phyloP scores from a whole-genome alignment of 2,113 vertebrate species.

The Chionis minor region DNA sequence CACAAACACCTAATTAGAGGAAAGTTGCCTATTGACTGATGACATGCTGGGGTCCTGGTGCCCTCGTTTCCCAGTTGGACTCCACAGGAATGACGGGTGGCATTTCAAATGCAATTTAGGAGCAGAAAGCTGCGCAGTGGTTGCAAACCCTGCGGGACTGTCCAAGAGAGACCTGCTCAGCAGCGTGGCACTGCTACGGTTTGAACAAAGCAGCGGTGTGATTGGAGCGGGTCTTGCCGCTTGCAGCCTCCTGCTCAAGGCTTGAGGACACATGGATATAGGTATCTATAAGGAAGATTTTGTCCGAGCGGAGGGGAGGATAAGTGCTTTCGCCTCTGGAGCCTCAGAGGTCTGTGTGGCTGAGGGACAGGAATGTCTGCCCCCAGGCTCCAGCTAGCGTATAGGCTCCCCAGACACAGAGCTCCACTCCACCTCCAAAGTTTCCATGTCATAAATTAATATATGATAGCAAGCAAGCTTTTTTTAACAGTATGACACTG shows the following conservation, averaged over 20 bases:
- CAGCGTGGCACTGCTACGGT: neutral
- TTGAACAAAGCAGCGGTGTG: neutral
- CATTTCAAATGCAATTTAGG: neutral
- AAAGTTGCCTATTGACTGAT: neutral
- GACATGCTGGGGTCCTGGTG: neutral
- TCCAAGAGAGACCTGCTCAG: neutral
- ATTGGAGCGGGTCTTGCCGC: neutral
- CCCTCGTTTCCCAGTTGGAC: neutral
- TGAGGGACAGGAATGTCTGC: neutral
- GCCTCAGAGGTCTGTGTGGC: neutral
- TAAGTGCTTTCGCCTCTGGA: neutral
- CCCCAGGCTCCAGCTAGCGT: neutral
- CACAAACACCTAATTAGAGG: rapidly evolving
- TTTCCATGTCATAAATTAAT: neutral
- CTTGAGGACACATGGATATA: neutral
- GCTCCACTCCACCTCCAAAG: neutral
- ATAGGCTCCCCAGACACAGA: neutral
- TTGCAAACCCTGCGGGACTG: neutral
- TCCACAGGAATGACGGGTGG: rapidly evolving
- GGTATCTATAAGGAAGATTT: neutral
- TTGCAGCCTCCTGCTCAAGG: neutral
- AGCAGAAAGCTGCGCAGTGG: neutral
- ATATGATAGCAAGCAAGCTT: neutral
- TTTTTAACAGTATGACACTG: neutral
- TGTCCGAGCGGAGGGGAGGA: neutral